Base-by-base conservation (phyloP, 2,888 invertebrate species). In the Lissocephala sabroskyi region DNA sequence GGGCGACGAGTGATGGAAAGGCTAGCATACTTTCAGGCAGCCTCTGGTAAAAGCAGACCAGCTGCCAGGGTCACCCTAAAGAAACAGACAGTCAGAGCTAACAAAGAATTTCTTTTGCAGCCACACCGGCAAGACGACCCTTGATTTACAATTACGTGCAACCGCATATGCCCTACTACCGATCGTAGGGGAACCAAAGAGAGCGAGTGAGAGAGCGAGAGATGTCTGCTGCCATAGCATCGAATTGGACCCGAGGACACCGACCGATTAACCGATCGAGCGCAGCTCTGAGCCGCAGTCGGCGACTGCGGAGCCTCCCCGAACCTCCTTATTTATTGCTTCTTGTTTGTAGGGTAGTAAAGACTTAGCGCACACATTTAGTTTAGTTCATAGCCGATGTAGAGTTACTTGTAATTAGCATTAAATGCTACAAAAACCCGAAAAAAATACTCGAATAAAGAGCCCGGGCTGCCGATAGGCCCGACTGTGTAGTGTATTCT, bases 81-180 rank as follows among this genome's bases (percentile, higher is more conserved):
- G n/a, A n/a, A n/a, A n/a, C n/a, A n/a, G n/a, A n/a, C n/a, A n/a
- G n/a, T n/a, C n/a, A n/a, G n/a, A n/a, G n/a, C n/a, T n/a, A n/a
- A n/a, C n/a, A n/a, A n/a, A n/a, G n/a, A n/a, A n/a, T n/a, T n/a
- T 13, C 40, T 13, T 52, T 62, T 74, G 37, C 71, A 74, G 74
- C 65, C 26, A 62, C 65, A 7, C 60, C 65, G 13, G 68, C 68
- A n/a, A 55, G 68, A 47, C 54, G 76, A 44, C 82, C 81, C 10
- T 57, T 81, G 30, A 67, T 79, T 40, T 81, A 81, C 51, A 81
- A 81, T 52, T 82, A 81, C 44, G 50, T 80, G 52, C 79, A 80
- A 42, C 78, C 79, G n/a, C 79, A 76, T 45, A 55, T 71, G 49
- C 80, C 81, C 23, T 81, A 66, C 49, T 77, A 71, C 46, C 59